Evolutionary conservation across 2,797 vertebrate genomes (phyloP), one percentile per base, ranked within the genome.

Genomic region (Pangasius macronema): DNA sequence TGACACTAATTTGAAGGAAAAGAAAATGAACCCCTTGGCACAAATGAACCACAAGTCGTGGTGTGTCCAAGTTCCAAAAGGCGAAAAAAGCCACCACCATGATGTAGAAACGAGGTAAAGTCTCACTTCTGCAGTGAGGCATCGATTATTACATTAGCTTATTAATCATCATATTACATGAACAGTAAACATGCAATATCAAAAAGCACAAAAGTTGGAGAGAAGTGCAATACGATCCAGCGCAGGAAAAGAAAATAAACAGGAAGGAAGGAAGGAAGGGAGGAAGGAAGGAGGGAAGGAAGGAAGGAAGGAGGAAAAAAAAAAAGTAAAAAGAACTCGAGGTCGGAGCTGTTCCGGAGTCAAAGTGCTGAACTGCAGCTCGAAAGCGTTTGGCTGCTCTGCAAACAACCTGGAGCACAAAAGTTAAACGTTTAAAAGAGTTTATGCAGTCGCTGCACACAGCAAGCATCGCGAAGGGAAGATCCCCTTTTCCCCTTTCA

Each of bases 111-210:
- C 92, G 94, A 92, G 88, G 90, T 91, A 90, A 88, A 57, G 76
- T 89, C 85, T 89, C 82, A 88, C 81, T 92, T 92, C 89, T 90
- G 88, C 87, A 85, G 86, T 63, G 85, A 93, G 88, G 91, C 92
- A 89, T 92, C 91, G 84, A 84, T 89, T 91, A 90, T 91, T 93
- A 91, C 92, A 94, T 93, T 91, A 92, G 92, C 90, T 93, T 92
- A 93, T 94, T 92, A 92, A 92, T 90, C 84, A 91, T 89, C 92
- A 89, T 93, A 67, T 80, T 79, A 94, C 92, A 94, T 92, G 93
- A 93, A 96, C 94, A 95, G 46, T 93, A 92, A 95, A 96, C 96
- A 97, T 96, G 96, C 96, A 95, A 53, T 93, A 92, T 93, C 93
- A 27, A 95, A 94, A 95, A 95, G 94, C 94, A 94, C 93, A 94